Evolutionary conservation across 2,113 vertebrate genomes (phyloP).

Genomic region (Perca fluviatilis): DNA sequence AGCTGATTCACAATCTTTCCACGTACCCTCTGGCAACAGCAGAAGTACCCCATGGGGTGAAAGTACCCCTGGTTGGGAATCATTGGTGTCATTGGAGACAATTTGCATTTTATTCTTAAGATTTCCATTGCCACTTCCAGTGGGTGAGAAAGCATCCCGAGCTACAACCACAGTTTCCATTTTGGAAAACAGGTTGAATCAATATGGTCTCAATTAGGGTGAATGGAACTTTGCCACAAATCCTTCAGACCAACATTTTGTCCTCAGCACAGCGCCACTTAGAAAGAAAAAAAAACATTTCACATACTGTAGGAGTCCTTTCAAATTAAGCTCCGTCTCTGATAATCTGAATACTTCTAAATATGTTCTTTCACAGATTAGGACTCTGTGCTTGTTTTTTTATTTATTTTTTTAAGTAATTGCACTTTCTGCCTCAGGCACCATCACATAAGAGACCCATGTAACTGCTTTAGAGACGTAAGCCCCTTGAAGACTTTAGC

Average conservation of each 20-base stretch:
- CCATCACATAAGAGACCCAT: slow-evolving; percentile 68
- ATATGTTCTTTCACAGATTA: slow-evolving; percentile 36
- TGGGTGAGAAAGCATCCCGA: not conserved
- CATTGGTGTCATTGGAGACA: not conserved
- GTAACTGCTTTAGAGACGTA: slow-evolving; percentile 67
- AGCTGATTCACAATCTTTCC: too few relatives aligned
- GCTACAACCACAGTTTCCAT: not conserved
- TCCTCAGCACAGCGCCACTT: not conserved
- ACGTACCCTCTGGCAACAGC: too few relatives aligned
- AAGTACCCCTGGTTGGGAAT: too few relatives aligned
- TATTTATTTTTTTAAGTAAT: slow-evolving; percentile 59
- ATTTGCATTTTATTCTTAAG: not conserved
- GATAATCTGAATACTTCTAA: slow-evolving; percentile 28
- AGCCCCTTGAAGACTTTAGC: slow-evolving; percentile 58
- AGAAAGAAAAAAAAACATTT: too few relatives aligned
- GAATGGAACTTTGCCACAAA: not conserved
- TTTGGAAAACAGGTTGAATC: not conserved
- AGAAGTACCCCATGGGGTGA: not conserved
- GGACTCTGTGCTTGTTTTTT: slow-evolving; percentile 37
- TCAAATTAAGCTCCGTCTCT: not conserved
- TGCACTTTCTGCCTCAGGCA: slow-evolving; percentile 72
- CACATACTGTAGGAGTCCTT: not conserved
- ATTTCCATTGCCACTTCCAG: slow-evolving; percentile 4
- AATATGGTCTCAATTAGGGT: not conserved
- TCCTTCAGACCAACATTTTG: not conserved